Evolutionary conservation across 2,797 vertebrate species (phyloP), one percentile per base, ranked within the genome.

Genomic region (Parambassis ranga): DNA sequence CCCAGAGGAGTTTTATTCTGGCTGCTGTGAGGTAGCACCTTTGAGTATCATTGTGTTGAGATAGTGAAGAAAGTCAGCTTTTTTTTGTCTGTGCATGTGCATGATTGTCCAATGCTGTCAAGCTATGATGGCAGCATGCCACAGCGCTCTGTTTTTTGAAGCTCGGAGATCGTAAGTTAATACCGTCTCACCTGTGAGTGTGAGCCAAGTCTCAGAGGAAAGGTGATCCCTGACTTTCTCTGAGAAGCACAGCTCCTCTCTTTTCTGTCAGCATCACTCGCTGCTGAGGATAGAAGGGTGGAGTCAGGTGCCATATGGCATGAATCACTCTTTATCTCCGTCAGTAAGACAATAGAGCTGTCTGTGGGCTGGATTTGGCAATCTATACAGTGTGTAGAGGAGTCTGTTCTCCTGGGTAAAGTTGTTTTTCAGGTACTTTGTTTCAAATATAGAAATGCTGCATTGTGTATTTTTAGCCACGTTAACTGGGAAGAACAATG

Each of bases 191-290:
- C 52, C 60, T 56, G 67, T 41, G 42, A 60, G 64, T 59, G 33
- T 5, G 56, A 74, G 61, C 66, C 61, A 77, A 71, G 67, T 64
- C 66, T 57, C 39, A 14, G 65, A 32, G 56, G 49, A 65, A 75
- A 77, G 59, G 28, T 50, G 70, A 82, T 82, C 65, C 43, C 55
- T 49, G 27, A 46, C 74, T 50, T 36, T 65, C 56, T 49, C 53
- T 37, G 53, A 62, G 57, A 31, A 57, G 67, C 55, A 13, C 18
- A 7, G 55, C 31, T 33, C 66, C 47, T 71, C 48, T 62, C 42
- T 59, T 41, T 39, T 76, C 67, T 71, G 56, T 75, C 62, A 71
- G 71, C 70, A 61, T 76, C 48, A 15, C 56, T 57, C 67, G 41
- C 53, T 44, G 33, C 46, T 14, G 23, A 64, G 19, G 48, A 35